A percentile compares a stretch with the other conserved stretches of the same genome.
phyloP scores from a whole-genome alignment of 2,888 invertebrate genomes.

The Plebejus argus region DNA sequence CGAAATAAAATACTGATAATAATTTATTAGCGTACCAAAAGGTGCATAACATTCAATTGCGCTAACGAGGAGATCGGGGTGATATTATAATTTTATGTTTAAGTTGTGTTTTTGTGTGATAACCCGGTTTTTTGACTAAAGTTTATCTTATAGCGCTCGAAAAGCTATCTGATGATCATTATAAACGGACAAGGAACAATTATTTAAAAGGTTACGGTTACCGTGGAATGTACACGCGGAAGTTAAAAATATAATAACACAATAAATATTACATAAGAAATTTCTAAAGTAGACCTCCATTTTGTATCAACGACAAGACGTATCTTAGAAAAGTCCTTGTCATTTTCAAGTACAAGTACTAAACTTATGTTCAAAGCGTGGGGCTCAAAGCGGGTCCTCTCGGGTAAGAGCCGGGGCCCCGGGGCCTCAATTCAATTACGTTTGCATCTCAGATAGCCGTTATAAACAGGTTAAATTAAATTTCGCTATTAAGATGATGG shows the following conservation, averaged over 20 bases:
- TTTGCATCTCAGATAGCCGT: neutral
- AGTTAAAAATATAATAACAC: neutral
- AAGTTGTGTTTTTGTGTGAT: neutral
- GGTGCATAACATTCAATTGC: too few species aligned
- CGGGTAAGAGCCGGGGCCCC: neutral
- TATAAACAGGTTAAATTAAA: slow-evolving; percentile 3
- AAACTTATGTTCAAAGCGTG: neutral
- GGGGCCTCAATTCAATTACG: neutral
- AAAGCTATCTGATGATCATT: too few species aligned
- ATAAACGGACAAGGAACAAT: too few species aligned
- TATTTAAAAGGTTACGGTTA: too few species aligned
- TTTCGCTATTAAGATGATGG: neutral
- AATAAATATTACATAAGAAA: neutral
- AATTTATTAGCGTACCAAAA: too few species aligned
- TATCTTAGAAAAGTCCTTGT: neutral
- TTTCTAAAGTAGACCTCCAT: neutral
- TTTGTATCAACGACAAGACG: neutral
- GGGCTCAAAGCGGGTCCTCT: neutral
- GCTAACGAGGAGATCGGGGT: too few species aligned
- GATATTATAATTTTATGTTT: too few species aligned
- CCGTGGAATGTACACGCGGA: neutral
- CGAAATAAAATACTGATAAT: too few species aligned
- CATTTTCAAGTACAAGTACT: neutral
- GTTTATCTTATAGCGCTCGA: too few species aligned
- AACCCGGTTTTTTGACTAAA: too few species aligned